These are phyloP conservation scores for Phalacrocorax aristotelis DNA, from an alignment of 2,113 vertebrate species.

Conservation along the genomic window DNA sequence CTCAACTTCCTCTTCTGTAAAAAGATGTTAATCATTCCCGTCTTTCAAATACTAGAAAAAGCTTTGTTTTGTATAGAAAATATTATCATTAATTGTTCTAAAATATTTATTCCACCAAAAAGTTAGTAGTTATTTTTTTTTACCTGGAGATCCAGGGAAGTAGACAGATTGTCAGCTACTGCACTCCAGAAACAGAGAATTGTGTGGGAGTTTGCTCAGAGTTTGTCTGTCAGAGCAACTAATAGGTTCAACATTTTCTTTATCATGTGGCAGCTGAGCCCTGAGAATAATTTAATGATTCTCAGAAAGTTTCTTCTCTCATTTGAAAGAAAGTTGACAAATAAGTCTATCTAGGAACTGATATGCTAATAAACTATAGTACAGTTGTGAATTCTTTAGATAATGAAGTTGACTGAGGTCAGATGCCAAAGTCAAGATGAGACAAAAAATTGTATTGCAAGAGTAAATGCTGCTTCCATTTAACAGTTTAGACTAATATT, in stretches of 20 bases:
- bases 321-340: not conserved
- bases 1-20: not conserved
- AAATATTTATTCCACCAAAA: not conserved
- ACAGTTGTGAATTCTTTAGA: conserved; percentile 24
- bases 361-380: not conserved
- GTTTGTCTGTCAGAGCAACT: not conserved
- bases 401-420: not conserved
- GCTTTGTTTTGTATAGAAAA: not conserved
- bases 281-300: conserved; percentile 8
- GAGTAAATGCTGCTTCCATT: not conserved
- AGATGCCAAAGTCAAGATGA: not conserved
- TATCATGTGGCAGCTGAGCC: not conserved
- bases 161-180: not conserved
- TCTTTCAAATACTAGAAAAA: not conserved
- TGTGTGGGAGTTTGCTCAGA: not conserved
- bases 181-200: not conserved
- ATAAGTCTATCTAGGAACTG: not conserved
- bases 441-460: not conserved
- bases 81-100: not conserved
- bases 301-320: not conserved
- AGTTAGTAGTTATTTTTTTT: not conserved
- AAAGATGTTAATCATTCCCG: not conserved
- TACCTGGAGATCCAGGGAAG: not conserved
- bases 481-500: not conserved
- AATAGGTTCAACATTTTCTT: conserved; percentile 28